Conservation (phyloP, 1,140 invertebrate species). For the Megathymus violae region DNA sequence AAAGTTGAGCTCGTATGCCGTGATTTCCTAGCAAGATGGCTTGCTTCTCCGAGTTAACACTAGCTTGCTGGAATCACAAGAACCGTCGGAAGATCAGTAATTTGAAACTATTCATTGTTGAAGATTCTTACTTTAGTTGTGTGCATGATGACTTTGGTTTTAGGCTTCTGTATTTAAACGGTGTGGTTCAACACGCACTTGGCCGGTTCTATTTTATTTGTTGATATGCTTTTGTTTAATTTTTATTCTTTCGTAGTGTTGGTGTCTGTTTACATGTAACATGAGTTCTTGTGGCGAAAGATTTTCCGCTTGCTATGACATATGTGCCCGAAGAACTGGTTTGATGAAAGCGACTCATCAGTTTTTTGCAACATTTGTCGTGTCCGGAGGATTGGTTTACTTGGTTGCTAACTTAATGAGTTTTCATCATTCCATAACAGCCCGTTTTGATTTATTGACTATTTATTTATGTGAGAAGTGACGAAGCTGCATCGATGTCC, state of each 20-base stretch:
- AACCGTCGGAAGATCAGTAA: not conserved
- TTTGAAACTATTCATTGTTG: slow-evolving; percentile 9
- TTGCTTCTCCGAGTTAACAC: slow-evolving; percentile 1
- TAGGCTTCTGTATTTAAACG: not conserved
- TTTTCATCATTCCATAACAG: not conserved
- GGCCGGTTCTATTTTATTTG: not conserved
- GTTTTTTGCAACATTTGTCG: not conserved
- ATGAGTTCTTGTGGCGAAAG: not conserved
- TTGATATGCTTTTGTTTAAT: not conserved
- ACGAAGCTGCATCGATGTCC: not conserved
- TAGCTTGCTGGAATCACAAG: not conserved
- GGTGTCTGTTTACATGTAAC: not conserved
- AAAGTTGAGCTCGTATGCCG: slow-evolving; percentile 14
- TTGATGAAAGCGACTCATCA: not conserved
- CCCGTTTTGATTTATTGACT: not conserved
- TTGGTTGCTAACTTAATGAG: not conserved
- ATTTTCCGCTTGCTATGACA: not conserved
- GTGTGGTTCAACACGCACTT: not conserved
- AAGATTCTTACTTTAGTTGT: slow-evolving; percentile 12
- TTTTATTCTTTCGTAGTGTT: not conserved
- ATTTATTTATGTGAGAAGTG: not conserved
- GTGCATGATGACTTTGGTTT: slow-evolving; percentile 8
- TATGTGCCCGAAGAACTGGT: not conserved
- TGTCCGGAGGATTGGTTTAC: not conserved
- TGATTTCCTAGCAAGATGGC: slow-evolving; percentile 24